phyloP scores from a whole-genome alignment of 2,113 vertebrate genomes.

The Telmatochromis sp. region DNA sequence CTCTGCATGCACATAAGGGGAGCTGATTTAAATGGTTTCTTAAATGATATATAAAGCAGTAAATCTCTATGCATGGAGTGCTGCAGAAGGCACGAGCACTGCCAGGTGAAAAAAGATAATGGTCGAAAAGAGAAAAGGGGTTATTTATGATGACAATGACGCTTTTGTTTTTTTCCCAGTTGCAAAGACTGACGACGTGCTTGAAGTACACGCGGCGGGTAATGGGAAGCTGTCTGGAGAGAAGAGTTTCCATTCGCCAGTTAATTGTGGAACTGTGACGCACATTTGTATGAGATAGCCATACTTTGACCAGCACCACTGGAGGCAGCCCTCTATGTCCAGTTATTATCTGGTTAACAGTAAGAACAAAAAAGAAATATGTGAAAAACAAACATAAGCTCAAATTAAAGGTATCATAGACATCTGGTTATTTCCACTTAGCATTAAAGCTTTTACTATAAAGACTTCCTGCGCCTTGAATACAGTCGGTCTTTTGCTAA shows the following conservation, averaged over 20 bases:
- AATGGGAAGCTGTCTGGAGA: conserved; percentile 39
- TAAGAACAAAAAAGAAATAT: not conserved
- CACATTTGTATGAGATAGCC: not conserved
- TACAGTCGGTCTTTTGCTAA: not conserved
- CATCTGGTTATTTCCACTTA: not conserved
- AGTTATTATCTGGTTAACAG: not conserved
- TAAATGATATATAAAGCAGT: conserved; percentile 54
- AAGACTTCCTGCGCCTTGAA: not conserved
- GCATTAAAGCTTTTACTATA: not conserved
- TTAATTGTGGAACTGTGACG: conserved; percentile 48
- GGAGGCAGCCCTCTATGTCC: not conserved
- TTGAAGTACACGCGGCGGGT: conserved; percentile 20
- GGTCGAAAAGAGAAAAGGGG: not conserved
- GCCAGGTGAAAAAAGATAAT: conserved; percentile 13
- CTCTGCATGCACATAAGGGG: conserved; percentile 25
- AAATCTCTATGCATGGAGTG: conserved; percentile 21
- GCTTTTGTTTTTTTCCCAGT: conserved; percentile 27
- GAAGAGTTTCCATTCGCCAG: conserved; percentile 28
- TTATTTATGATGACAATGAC: conserved; percentile 55
- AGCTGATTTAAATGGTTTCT: conserved; percentile 46
- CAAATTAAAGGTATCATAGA: not conserved
- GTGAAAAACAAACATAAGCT: not conserved
- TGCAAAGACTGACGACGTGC: conserved; percentile 14
- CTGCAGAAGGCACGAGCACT: conserved; percentile 2
- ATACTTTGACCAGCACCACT: not conserved